phyloP scores from a whole-genome alignment of 2,113 vertebrate species.

The Anarrhichthys ocellatus region DNA sequence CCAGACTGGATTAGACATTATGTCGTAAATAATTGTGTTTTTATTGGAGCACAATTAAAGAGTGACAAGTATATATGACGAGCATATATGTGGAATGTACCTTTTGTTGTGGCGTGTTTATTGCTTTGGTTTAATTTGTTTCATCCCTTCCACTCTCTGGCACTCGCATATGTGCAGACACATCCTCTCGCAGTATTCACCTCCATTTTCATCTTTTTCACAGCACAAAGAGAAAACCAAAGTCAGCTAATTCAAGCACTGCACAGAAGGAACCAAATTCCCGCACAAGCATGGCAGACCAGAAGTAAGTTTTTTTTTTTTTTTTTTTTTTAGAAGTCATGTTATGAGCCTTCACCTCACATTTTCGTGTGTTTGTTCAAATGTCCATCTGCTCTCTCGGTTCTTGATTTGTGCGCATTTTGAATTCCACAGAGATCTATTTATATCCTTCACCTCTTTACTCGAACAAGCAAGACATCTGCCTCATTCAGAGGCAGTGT shows the following conservation, averaged over 20 bases:
- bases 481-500: constrained; percentile 45
- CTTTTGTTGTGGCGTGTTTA: neutral
- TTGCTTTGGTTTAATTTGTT: constrained; percentile 17
- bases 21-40: constrained; percentile 3
- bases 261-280: constrained; percentile 62
- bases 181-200: constrained; percentile 38
- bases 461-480: constrained; percentile 51
- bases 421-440: constrained; percentile 59
- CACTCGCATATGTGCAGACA: constrained; percentile 5
- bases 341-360: constrained; percentile 1
- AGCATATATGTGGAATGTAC: neutral
- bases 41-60: constrained; percentile 10
- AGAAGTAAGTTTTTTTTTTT: constrained; percentile 77
- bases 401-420: constrained; percentile 42
- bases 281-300: constrained; percentile 72
- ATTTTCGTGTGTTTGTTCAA: constrained; percentile 20
- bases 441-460: constrained; percentile 52
- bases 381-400: constrained; percentile 31
- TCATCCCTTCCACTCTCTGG: neutral
- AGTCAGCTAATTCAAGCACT: constrained; percentile 58
- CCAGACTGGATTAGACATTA: constrained; percentile 2
- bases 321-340: neutral
- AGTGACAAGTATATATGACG: neutral
- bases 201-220: constrained; percentile 64
- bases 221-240: constrained; percentile 79